Conservation (phyloP, 2,888 invertebrate species). For the Ormyrus nitidulus region DNA sequence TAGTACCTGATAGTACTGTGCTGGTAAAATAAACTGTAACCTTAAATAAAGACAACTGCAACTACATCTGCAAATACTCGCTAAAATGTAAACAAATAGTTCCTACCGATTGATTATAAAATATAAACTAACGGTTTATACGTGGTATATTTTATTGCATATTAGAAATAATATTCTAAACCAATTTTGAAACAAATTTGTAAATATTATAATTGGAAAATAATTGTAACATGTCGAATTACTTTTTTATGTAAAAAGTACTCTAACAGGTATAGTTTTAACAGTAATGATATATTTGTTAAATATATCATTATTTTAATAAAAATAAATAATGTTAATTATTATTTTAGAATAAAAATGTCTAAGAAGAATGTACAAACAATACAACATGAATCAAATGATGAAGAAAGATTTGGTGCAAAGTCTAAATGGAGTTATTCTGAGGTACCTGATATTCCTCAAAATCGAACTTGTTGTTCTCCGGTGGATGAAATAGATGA, state of each 20-base stretch:
- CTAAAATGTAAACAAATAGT: conserved; percentile 18
- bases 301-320: neutral
- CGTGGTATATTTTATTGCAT: no score
- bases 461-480: conserved; percentile 44
- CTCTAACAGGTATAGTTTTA: neutral
- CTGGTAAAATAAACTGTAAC: no score
- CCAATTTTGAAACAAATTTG: no score
- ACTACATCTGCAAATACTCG: no score
- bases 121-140: no score
- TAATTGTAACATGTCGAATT: no score
- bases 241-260: no score
- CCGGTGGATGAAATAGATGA: conserved; percentile 43
- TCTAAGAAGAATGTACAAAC: conserved; percentile 30
- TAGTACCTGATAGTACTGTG: no score
- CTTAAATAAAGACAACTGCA: no score
- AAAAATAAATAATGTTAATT: neutral
- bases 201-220: no score
- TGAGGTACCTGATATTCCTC: neutral
- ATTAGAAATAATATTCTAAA: no score
- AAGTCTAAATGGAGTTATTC: conserved; percentile 38
- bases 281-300: neutral
- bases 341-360: conserved; percentile 29
- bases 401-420: conserved; percentile 1
- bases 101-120: neutral
- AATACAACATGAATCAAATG: neutral